These are phyloP conservation scores for Oncorhynchus tshawytscha DNA, from an alignment of 2,113 vertebrate genomes.

Conservation along the genomic window DNA sequence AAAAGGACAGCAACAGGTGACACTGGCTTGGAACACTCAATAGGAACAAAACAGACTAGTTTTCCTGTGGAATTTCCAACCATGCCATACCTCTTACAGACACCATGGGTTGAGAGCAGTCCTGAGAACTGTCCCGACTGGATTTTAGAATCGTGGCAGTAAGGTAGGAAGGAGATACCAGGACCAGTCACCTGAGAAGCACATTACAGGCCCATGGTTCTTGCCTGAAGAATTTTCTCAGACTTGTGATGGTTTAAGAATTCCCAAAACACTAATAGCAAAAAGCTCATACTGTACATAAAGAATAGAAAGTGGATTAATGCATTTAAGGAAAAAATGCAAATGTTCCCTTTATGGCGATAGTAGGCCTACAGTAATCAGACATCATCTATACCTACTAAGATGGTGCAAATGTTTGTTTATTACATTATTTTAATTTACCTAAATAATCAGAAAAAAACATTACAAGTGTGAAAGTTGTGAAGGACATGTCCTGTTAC, in stretches of 20 bases:
- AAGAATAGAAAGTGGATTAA: too few relatives aligned
- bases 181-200: background rate
- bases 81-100: constrained; percentile 13
- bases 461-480: too few relatives aligned
- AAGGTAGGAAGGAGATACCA: background rate
- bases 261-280: too few relatives aligned
- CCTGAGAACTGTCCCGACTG: constrained; percentile 32
- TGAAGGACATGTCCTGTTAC: too few relatives aligned
- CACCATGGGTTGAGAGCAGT: background rate
- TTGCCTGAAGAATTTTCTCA: background rate
- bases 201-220: background rate
- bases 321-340: too few relatives aligned
- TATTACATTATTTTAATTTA: too few relatives aligned
- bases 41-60: constrained; percentile 16
- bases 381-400: too few relatives aligned
- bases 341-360: too few relatives aligned
- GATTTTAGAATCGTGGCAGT: constrained; percentile 4
- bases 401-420: too few relatives aligned
- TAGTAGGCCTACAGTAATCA: too few relatives aligned
- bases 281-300: too few relatives aligned
- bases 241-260: background rate
- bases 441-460: too few relatives aligned
- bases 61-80: constrained; percentile 20
- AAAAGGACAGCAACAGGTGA: background rate
- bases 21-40: background rate